Percentiles rank a stretch among this genome's conserved stretches.
Evolutionary conservation across 2,888 invertebrate species (phyloP).

Genomic region (Drosophila peninsularis): DNA sequence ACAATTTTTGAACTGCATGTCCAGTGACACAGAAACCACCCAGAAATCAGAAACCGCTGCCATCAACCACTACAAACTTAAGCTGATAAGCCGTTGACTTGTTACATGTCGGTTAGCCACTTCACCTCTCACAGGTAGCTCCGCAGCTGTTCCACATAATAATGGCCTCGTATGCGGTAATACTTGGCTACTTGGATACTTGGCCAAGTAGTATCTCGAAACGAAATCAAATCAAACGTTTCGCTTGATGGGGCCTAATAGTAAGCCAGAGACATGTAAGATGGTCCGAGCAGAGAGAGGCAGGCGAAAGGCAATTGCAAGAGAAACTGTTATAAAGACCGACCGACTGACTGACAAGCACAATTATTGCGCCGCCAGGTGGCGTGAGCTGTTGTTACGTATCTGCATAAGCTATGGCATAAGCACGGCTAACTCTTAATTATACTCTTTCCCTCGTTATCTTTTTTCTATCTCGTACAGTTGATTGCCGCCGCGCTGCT

Average conservation of each 20-base stretch:
- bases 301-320: slow-evolving; percentile 49
- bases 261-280: slow-evolving; percentile 23
- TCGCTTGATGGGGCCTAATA: slow-evolving; percentile 50
- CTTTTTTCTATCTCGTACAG: slow-evolving; percentile 47
- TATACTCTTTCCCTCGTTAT: neutral
- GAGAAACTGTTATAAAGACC: slow-evolving; percentile 33
- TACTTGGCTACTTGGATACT: slow-evolving; percentile 33
- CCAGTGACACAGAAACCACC: slow-evolving; percentile 25
- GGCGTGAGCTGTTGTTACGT: slow-evolving; percentile 44
- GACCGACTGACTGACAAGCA: slow-evolving; percentile 40
- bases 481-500: slow-evolving; percentile 82
- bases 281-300: slow-evolving; percentile 19
- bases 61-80: slow-evolving; percentile 34
- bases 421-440: slow-evolving; percentile 4
- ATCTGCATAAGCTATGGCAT: slow-evolving; percentile 21
- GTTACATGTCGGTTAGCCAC: slow-evolving; percentile 54
- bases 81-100: slow-evolving; percentile 73
- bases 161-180: slow-evolving; percentile 67
- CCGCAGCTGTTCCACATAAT: slow-evolving; percentile 55
- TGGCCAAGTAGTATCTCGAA: slow-evolving; percentile 50
- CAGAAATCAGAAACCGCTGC: slow-evolving; percentile 40
- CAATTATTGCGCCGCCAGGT: slow-evolving; percentile 33
- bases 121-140: slow-evolving; percentile 8
- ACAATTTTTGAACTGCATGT: slow-evolving; percentile 17
- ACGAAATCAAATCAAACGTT: slow-evolving; percentile 69